A percentile compares a stretch with the other conserved stretches of the same genome.
These are phyloP conservation scores for Rutilus rutilus DNA, from an alignment of 2,113 vertebrate genomes.

Conservation along the genomic window DNA sequence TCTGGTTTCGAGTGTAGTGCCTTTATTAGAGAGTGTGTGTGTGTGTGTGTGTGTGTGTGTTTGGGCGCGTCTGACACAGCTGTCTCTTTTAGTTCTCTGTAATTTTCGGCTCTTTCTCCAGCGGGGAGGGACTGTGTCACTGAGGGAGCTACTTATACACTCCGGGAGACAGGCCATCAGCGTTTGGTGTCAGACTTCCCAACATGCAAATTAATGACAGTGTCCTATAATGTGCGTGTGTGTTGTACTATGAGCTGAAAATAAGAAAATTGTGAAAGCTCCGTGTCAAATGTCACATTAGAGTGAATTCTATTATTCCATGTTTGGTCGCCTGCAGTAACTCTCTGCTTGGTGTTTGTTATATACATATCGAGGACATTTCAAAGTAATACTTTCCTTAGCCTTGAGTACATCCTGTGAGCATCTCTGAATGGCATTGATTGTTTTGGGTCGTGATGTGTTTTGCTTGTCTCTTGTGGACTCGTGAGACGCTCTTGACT, in stretches of 20 bases:
- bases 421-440: not conserved
- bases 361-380: too few species aligned
- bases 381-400: too few species aligned
- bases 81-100: slow-evolving; percentile 61
- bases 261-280: slow-evolving; percentile 7
- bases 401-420: not conserved
- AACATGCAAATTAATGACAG: slow-evolving; percentile 34
- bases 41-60: not conserved
- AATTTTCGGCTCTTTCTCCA: slow-evolving; percentile 66
- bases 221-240: slow-evolving; percentile 31
- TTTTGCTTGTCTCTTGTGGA: not conserved
- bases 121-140: slow-evolving; percentile 68
- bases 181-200: slow-evolving; percentile 42
- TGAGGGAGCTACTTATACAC: slow-evolving; percentile 68
- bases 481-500: not conserved
- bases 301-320: slow-evolving; percentile 4
- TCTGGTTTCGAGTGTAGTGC: not conserved
- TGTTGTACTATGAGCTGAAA: slow-evolving; percentile 12
- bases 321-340: not conserved
- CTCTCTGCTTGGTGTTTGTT: not conserved
- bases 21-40: not conserved
- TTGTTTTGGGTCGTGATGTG: slow-evolving; percentile 3
- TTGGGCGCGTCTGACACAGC: slow-evolving; percentile 55
- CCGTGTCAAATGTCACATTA: not conserved
- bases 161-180: slow-evolving; percentile 49